phyloP scores from a whole-genome alignment of 2,113 vertebrate species.

The Colius striatus region DNA sequence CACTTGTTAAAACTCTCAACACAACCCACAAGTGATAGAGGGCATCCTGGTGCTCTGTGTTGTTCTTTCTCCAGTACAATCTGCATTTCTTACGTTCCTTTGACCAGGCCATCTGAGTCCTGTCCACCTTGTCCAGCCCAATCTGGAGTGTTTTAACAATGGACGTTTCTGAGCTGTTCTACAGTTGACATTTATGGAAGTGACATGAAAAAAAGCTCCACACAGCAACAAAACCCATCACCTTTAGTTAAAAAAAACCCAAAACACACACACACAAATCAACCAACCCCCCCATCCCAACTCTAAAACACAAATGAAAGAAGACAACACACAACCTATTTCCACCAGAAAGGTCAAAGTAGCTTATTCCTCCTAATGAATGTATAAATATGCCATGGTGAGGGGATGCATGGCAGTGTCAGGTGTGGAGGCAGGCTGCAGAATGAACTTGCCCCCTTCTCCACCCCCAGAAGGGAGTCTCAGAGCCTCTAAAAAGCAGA shows the following conservation, averaged over 20 bases:
- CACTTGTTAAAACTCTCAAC: background rate
- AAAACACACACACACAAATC: no score
- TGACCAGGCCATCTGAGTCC: background rate
- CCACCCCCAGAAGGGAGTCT: background rate
- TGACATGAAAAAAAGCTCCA: background rate
- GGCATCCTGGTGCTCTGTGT: background rate
- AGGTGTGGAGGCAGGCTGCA: background rate
- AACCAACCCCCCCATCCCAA: no score
- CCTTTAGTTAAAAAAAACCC: background rate
- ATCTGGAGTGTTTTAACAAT: background rate
- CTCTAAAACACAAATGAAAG: no score
- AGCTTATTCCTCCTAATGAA: background rate
- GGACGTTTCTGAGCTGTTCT: background rate
- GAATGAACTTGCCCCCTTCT: background rate
- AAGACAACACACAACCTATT: background rate
- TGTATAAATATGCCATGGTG: accelerated
- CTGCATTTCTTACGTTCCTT: background rate
- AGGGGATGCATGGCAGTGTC: accelerated
- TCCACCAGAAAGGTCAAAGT: background rate
- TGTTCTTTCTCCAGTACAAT: background rate
- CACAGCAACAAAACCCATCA: background rate
- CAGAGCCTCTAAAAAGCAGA: background rate
- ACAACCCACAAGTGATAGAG: background rate
- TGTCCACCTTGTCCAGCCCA: background rate
- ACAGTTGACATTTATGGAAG: background rate